Base-by-base conservation (phyloP, 2,888 invertebrate genomes). In the Spialia ferax region DNA sequence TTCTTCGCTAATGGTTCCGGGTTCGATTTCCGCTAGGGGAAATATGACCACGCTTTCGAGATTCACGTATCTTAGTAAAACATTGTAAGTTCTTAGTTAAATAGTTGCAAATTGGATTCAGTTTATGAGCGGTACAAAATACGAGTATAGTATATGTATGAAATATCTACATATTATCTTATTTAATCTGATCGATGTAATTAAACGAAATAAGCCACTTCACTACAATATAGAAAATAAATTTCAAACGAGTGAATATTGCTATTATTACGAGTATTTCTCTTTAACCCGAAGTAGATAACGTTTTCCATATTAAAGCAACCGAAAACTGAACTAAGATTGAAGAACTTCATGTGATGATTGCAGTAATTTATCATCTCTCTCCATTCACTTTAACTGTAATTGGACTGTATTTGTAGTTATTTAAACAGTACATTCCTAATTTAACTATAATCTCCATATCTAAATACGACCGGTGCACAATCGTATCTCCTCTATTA, bases 1-100 rank as follows among this genome's bases (percentile, higher is more conserved):
- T 67, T 54, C 60, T 55, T 52, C 61, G 45, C 60, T 61, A 67
- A 67, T 67, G 55, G 67, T 67, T 55, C 67, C 61, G 60, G 67
- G 61, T 67, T 67, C 61, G 61, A 61, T 61, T 67, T 67, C 67
- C 67, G 67, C 45, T 23, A 22, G 55, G 22, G 22, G 54, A 61
- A 66, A 61, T 61, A 66, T 66, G 26, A 60, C 8, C 18, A n/a
- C 15, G 26, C 60, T 60, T 20, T 2, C 26, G 38, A 22, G 10
- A 8, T 18, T 2, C 4, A 52, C 50, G 20, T 26, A 38, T 13
- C 48, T 22, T 13, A 2, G 35, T 11, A 15, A 35, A 32, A 57
- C 8, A 11, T 42, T 42, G 29, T 56, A 6, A 26, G 4, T 6
- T 50, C 54, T 20, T 38, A 22, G 38, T 38, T 38, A n/a, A 5